Evolutionary conservation across 1,140 invertebrate species (phyloP), one percentile per base, ranked within the genome.

Genomic region (Hermetia illucens): DNA sequence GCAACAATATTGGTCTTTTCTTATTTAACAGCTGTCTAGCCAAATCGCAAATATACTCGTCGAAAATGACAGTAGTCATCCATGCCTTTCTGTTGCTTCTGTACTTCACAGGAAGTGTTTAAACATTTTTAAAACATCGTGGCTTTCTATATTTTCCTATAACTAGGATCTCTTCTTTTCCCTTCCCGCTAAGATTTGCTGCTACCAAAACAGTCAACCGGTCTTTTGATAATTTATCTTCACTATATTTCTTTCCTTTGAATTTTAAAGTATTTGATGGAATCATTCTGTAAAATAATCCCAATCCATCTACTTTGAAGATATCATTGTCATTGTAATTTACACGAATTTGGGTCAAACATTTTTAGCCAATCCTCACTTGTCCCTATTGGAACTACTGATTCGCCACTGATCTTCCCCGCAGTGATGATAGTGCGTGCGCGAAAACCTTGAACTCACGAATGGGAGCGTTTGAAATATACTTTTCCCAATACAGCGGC

Each of bases 171-270:
- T 55, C 50, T 37, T 53, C 44, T 52, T 65, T 66, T 40, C 63
- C 53, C 9, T 44, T 51, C 3, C 65, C 62, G 19, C 38, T 42
- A 52, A 62, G 57, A 41, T 65, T 66, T 15, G 50, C 43, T 35
- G 47, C 54, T 19, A 65, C 48, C 36, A 68, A 41, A 30, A 66
- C 50, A 12, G 61, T 68, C 1, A 66, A 25, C 39, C 60, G 49
- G 34, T 58, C 54, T 48, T 69, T 67, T 6, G 47, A 53, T 34
- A 54, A 30, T 52, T 68, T 65, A 19, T 55, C 53, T 34, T 53
- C 45, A 36, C 42, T 19, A 39, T 40, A 49, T 36, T 42, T 45
- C 25, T 46, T 38, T 20, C 22, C 24, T 27, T 49, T 45, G 3
- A 48, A 40, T 18, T 17, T 15, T n/a, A 36, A 24, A 6, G 38